A percentile compares a stretch with the other conserved stretches of the same genome.
Conservation (phyloP, 2,113 vertebrate species). For the Morone saxatilis region DNA sequence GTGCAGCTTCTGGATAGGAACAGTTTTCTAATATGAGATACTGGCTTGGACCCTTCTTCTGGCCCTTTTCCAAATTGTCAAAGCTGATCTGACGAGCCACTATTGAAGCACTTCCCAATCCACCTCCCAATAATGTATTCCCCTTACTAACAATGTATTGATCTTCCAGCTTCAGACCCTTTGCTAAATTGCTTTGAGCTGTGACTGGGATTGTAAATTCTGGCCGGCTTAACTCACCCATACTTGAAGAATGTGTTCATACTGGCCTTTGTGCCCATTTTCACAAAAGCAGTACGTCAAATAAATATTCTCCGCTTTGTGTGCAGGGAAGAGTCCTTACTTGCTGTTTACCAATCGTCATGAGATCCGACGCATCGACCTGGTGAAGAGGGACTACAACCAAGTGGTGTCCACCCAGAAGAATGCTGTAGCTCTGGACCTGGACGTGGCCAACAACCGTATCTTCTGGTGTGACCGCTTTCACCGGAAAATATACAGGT, state of each 20-base stretch:
- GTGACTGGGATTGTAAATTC: background rate
- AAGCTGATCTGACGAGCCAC: constrained; percentile 7
- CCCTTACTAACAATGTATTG: constrained; percentile 1
- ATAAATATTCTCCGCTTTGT: background rate
- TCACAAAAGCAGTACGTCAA: too few species aligned
- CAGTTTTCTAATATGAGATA: constrained; percentile 21
- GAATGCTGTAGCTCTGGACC: constrained; percentile 93
- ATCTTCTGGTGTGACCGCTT: constrained; percentile 98
- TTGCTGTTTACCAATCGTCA: constrained; percentile 97
- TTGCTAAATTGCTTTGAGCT: background rate
- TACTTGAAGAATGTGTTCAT: too few species aligned
- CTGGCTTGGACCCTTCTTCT: background rate
- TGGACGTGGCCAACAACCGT: constrained; percentile 93
- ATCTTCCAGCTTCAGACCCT: background rate
- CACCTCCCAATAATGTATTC: constrained; percentile 4
- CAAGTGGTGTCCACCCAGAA: constrained; percentile 96
- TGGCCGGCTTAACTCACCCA: background rate
- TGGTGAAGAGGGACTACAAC: constrained; percentile 94
- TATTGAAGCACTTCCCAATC: constrained; percentile 13
- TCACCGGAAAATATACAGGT: constrained; percentile 97
- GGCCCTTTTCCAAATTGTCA: constrained; percentile 28
- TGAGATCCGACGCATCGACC: constrained; percentile 93
- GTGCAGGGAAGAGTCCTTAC: constrained; percentile 91
- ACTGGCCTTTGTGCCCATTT: too few species aligned
- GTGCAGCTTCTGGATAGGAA: background rate